Percentiles rank a stretch among this genome's conserved stretches.
phyloP scores from a whole-genome alignment of 2,113 vertebrate genomes.

The Cebus imitator region DNA sequence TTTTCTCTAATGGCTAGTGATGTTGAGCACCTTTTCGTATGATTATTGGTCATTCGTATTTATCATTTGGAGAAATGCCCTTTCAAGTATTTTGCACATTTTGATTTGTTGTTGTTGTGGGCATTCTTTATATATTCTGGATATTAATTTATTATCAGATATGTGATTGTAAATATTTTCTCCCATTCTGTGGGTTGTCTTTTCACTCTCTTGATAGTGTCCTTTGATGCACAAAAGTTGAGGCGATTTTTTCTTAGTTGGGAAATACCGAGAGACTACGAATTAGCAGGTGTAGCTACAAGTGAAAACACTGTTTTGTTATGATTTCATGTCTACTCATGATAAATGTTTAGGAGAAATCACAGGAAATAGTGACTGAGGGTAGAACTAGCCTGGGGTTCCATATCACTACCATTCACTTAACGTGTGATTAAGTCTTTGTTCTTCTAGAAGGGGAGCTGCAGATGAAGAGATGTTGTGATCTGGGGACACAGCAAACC shows the following conservation, averaged over 20 bases:
- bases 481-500: not conserved
- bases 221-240: not conserved
- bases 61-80: not conserved
- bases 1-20: not conserved
- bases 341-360: not conserved
- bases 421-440: not conserved
- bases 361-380: not conserved
- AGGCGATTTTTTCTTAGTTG: not conserved
- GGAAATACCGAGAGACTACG: not conserved
- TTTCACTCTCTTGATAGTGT: not conserved
- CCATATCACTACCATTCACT: not conserved
- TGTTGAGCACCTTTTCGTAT: not conserved
- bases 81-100: not conserved
- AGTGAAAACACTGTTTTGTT: not conserved
- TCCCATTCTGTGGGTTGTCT: not conserved
- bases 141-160: not conserved
- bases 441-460: not conserved
- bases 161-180: not conserved
- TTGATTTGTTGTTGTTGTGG: not conserved
- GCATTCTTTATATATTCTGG: not conserved
- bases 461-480: not conserved
- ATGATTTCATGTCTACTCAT: not conserved
- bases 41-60: not conserved
- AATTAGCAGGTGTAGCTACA: not conserved
- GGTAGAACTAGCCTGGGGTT: not conserved